A percentile compares a stretch with the other conserved stretches of the same genome.
Evolutionary conservation across 2,113 vertebrate species (phyloP).

Genomic region (Scomber scombrus): DNA sequence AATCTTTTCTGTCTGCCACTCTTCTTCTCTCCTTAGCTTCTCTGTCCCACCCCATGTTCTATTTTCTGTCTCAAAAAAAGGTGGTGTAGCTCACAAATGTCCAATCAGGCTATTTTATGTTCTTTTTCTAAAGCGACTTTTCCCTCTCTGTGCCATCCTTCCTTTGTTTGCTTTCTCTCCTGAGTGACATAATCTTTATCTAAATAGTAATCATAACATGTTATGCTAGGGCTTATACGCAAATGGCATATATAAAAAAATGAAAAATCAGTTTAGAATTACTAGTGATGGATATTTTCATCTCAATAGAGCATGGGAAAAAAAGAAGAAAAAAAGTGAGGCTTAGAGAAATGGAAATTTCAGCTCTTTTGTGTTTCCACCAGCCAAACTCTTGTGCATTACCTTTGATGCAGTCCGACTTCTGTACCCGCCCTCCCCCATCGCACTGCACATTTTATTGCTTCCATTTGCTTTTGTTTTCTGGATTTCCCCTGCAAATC

Average conservation of each 20-base stretch:
- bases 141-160: not conserved
- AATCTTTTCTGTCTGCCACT: not conserved
- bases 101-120: not conserved
- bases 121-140: conserved; percentile 8
- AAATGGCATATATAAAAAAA: conserved; percentile 13
- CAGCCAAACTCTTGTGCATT: conserved; percentile 41
- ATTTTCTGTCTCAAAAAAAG: conserved; percentile 27
- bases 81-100: not conserved
- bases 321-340: not conserved
- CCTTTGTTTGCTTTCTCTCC: conserved; percentile 9
- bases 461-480: conserved; percentile 73
- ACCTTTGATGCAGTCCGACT: conserved; percentile 38
- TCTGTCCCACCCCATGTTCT: conserved; percentile 17
- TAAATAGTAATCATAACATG: conserved; percentile 21
- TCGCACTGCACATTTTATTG: conserved; percentile 58
- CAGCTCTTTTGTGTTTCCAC: conserved; percentile 7
- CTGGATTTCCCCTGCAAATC: conserved; percentile 63
- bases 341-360: conserved; percentile 42
- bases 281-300: not conserved
- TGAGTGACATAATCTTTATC: conserved; percentile 35
- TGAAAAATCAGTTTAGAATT: conserved; percentile 7
- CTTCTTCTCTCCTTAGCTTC: not conserved
- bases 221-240: not conserved
- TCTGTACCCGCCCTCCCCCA: not conserved
- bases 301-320: not conserved